A percentile compares a stretch with the other conserved stretches of the same genome.
Conservation (phyloP, 2,888 invertebrate species). For the Caenorhabditis afra region DNA sequence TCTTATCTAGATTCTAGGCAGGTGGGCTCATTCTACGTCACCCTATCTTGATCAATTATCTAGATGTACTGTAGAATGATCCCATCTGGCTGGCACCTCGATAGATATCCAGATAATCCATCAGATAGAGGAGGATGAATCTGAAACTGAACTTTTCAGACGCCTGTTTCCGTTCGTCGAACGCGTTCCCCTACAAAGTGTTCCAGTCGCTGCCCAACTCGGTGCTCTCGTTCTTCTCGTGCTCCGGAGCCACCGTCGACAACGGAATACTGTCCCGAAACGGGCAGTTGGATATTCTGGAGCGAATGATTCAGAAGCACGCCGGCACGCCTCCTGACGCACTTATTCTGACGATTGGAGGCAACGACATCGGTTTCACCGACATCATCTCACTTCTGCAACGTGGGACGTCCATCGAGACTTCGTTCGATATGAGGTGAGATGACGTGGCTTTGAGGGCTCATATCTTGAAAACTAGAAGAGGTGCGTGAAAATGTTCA, state of each 20-base stretch:
- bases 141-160: conserved; percentile 58
- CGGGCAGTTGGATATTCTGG: conserved; percentile 51
- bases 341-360: conserved; percentile 73
- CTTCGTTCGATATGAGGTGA: conserved; percentile 54
- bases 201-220: conserved; percentile 48
- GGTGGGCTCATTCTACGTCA: too few species aligned
- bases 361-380: conserved; percentile 78
- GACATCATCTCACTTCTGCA: conserved; percentile 70
- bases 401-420: conserved; percentile 37
- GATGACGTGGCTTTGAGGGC: too few species aligned
- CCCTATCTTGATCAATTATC: too few species aligned
- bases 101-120: too few species aligned
- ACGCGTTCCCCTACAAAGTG: conserved; percentile 65
- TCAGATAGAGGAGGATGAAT: too few species aligned
- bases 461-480: neutral
- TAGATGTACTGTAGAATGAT: too few species aligned
- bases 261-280: conserved; percentile 66
- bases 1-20: too few species aligned
- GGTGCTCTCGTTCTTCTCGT: conserved; percentile 74
- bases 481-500: too few species aligned
- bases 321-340: conserved; percentile 70
- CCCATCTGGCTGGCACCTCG: too few species aligned
- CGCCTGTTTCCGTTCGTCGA: conserved; percentile 67
- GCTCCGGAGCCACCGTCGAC: conserved; percentile 73
- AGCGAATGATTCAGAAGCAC: conserved; percentile 19